phyloP scores from a whole-genome alignment of 1,140 invertebrate species.

The Drosophila varians region DNA sequence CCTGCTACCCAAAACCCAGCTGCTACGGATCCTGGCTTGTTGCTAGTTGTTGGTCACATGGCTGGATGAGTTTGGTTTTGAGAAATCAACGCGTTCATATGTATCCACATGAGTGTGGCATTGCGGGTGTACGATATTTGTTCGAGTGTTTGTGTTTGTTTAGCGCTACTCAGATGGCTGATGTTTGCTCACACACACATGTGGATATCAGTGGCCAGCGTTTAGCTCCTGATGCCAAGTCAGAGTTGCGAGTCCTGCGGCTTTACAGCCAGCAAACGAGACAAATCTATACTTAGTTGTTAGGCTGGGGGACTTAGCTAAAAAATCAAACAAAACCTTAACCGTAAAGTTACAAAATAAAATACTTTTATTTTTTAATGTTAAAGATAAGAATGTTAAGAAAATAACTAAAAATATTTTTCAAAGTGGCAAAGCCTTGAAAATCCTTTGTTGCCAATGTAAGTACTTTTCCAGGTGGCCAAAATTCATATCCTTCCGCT shows the following conservation, averaged over 20 bases:
- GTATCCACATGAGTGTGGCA: constrained; percentile 5
- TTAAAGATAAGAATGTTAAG: no score
- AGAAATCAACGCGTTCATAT: constrained; percentile 68
- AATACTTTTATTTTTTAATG: no score
- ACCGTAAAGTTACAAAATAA: no score
- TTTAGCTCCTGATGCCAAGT: constrained; percentile 32
- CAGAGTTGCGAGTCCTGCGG: constrained; percentile 15
- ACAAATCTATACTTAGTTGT: no score
- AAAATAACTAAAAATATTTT: no score
- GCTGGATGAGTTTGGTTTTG: constrained; percentile 75
- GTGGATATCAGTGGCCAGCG: constrained; percentile 57
- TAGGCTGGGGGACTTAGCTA: no score
- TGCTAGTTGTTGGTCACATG: constrained; percentile 75
- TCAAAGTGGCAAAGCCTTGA: no score
- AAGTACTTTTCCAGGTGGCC: constrained; percentile 2
- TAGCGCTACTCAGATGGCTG: constrained; percentile 62
- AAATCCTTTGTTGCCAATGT: no score
- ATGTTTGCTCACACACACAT: constrained; percentile 46
- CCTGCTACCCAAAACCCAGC: neutral
- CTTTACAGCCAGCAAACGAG: constrained; percentile 2
- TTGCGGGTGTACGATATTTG: constrained; percentile 25
- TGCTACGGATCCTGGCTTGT: constrained; percentile 48
- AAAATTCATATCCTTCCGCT: constrained; percentile 33
- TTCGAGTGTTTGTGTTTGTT: constrained; percentile 59
- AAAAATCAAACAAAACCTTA: no score